These are phyloP conservation scores for Ernsta delagoae DNA, from an alignment of 2,888 invertebrate genomes.

Conservation along the genomic window DNA sequence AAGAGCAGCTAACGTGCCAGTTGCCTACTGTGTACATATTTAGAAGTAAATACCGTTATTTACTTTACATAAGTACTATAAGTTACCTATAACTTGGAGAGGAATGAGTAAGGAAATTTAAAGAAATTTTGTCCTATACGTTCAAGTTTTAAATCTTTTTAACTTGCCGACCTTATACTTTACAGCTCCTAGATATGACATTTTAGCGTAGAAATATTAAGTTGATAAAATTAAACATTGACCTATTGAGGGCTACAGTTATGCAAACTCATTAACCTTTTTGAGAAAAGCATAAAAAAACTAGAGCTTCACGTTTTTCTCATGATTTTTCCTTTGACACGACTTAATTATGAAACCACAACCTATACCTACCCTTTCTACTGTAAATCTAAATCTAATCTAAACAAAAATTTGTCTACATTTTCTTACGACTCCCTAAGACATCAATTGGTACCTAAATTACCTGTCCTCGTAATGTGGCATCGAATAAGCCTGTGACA, in stretches of 20 bases:
- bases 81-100: not conserved
- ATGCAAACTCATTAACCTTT: too few species aligned
- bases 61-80: not conserved
- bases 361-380: too few species aligned
- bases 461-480: not conserved
- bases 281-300: too few species aligned
- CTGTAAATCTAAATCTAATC: too few species aligned
- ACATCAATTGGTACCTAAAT: too few species aligned
- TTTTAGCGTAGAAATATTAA: too few species aligned
- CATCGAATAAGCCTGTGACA: not conserved
- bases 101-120: not conserved
- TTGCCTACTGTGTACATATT: slow-evolving; percentile 22
- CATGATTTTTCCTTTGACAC: too few species aligned
- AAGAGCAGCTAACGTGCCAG: slow-evolving; percentile 5
- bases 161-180: not conserved
- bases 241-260: not conserved
- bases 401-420: too few species aligned
- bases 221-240: not conserved
- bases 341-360: too few species aligned
- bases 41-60: slow-evolving; percentile 17
- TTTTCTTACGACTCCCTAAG: too few species aligned
- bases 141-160: not conserved
- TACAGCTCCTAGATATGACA: not conserved
- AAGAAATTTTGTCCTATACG: not conserved
- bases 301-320: not conserved